Evolutionary conservation across 1,140 invertebrate genomes (phyloP).

Genomic region (Zaprionus inermis): DNA sequence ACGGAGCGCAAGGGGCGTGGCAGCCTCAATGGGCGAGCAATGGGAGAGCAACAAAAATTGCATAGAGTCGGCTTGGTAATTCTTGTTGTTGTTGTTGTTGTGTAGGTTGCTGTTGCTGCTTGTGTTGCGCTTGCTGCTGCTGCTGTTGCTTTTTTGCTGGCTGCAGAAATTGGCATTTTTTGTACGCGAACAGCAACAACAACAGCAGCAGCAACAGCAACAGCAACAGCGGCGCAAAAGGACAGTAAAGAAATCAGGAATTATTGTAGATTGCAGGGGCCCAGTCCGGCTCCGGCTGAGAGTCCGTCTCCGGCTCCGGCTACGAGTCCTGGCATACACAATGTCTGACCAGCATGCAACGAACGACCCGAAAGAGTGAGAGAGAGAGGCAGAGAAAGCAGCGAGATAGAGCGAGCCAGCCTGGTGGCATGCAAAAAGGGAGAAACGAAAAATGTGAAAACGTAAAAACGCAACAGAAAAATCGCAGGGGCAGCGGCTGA

Average conservation of each 20-base stretch:
- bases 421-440: not conserved
- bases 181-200: slow-evolving; percentile 44
- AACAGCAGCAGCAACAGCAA: slow-evolving; percentile 41
- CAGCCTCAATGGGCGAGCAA: slow-evolving; percentile 29
- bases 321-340: slow-evolving; percentile 21
- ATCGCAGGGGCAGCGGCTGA: not conserved
- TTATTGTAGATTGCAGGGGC: slow-evolving; percentile 77
- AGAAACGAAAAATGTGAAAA: slow-evolving; percentile 52
- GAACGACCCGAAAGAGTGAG: not conserved
- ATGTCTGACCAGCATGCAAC: slow-evolving; percentile 75
- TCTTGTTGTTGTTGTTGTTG: slow-evolving; percentile 8
- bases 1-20: slow-evolving; percentile 41
- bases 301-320: not conserved
- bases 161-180: slow-evolving; percentile 78
- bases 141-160: slow-evolving; percentile 36
- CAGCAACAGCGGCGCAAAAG: slow-evolving; percentile 37
- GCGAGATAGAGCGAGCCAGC: not conserved
- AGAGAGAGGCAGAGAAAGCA: not conserved
- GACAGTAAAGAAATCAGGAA: slow-evolving; percentile 76
- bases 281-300: not conserved
- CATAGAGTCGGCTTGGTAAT: slow-evolving; percentile 45
- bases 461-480: slow-evolving; percentile 27
- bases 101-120: slow-evolving; percentile 2
- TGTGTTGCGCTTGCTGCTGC: slow-evolving; percentile 20
- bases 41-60: slow-evolving; percentile 68